A percentile compares a stretch with the other conserved stretches of the same genome.
Evolutionary conservation across 2,113 vertebrate species (phyloP).

Genomic region (Apteryx owenii): DNA sequence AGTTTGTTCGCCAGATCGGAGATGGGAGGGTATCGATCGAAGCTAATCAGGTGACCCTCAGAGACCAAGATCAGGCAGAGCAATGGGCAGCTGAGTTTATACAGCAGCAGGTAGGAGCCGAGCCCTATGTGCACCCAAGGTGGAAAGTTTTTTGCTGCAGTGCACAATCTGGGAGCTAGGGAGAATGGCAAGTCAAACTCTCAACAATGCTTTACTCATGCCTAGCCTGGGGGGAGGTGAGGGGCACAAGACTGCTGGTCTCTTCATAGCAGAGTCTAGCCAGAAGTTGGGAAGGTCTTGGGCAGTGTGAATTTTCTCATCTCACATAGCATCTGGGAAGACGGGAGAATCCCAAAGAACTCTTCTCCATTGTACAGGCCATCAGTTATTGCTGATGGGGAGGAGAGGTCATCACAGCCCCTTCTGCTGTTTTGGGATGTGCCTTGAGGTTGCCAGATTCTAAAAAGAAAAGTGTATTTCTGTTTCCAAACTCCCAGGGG

Average conservation of each 20-base stretch:
- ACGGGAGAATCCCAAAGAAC: not conserved
- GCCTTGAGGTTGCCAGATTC: not conserved
- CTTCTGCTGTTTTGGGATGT: not conserved
- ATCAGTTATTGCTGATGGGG: not conserved
- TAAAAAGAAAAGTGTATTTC: conserved; percentile 44
- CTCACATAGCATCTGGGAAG: not conserved
- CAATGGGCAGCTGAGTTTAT: conserved; percentile 94
- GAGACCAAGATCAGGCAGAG: conserved; percentile 92
- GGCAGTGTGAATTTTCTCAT: not conserved
- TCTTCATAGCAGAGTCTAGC: conserved; percentile 16
- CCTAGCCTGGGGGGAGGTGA: not conserved
- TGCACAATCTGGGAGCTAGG: conserved; percentile 25
- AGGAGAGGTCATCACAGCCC: not conserved
- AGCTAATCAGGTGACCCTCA: conserved; percentile 85
- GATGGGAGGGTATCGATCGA: conserved; percentile 95
- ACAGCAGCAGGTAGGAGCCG: conserved; percentile 92
- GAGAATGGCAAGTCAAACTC: conserved; percentile 7
- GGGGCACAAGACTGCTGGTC: not conserved
- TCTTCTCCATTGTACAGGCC: not conserved
- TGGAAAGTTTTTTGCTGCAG: conserved; percentile 17
- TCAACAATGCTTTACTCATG: not conserved
- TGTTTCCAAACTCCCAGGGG: conserved; percentile 77
- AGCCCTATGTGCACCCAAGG: conserved; percentile 39
- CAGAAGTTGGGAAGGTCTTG: not conserved
- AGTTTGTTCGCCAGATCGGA: conserved; percentile 98